phyloP scores from a whole-genome alignment of 1,140 invertebrate species.

The Lamellibrachia luymesi region DNA sequence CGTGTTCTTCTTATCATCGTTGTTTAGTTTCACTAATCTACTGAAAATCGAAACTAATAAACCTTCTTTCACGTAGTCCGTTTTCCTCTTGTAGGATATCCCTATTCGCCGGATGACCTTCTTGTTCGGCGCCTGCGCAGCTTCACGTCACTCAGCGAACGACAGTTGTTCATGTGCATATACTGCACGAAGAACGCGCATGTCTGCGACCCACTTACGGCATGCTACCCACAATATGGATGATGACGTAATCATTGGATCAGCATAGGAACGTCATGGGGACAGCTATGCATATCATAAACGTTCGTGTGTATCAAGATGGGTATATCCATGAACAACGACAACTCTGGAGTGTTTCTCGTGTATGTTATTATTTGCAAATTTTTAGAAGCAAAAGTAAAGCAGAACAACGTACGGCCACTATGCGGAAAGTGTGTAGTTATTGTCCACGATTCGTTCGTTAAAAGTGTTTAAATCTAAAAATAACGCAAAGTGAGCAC shows the following conservation, averaged over 20 bases:
- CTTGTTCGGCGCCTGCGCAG: not conserved
- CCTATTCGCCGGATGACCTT: not conserved
- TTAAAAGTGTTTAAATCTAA: not conserved
- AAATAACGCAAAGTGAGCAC: not conserved
- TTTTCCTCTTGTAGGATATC: not conserved
- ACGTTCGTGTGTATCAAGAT: not conserved
- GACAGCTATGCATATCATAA: not conserved
- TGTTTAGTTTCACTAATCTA: too few species aligned
- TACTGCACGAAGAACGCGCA: slow-evolving; percentile 15
- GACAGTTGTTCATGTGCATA: slow-evolving; percentile 2
- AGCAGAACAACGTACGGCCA: not conserved
- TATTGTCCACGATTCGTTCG: not conserved
- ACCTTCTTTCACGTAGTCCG: too few species aligned
- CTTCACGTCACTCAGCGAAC: not conserved
- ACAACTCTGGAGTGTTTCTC: not conserved
- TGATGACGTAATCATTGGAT: not conserved
- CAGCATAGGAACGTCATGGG: not conserved
- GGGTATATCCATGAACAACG: not conserved
- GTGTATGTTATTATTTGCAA: not conserved
- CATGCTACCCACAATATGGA: slow-evolving; percentile 14
- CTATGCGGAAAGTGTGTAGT: not conserved
- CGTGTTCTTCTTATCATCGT: too few species aligned
- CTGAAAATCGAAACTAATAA: too few species aligned
- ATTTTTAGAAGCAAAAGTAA: not conserved
- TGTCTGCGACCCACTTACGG: slow-evolving; percentile 18